These are phyloP conservation scores for Equus quagga DNA, from an alignment of 2,113 vertebrate species.

Conservation along the genomic window DNA sequence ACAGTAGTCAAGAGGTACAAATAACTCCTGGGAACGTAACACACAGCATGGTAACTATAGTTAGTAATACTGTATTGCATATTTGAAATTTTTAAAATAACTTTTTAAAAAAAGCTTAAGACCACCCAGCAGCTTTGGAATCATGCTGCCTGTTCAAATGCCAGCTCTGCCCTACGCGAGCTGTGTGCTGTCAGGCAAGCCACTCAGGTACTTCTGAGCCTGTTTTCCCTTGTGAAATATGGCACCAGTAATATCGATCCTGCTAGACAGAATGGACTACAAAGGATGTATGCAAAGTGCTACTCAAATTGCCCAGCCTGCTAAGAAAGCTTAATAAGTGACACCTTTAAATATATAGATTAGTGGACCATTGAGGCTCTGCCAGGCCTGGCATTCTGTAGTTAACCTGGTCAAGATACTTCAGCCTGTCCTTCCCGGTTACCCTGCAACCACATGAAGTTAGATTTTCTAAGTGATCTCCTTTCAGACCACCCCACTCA, in stretches of 20 bases:
- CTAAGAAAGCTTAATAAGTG: background rate
- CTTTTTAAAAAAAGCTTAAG: background rate
- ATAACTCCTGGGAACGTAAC: background rate
- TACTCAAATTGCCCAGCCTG: background rate
- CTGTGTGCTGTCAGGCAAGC: background rate
- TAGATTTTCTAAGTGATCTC: background rate
- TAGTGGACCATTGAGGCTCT: background rate
- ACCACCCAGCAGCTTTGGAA: background rate
- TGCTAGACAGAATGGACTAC: background rate
- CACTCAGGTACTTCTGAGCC: background rate
- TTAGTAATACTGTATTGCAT: background rate
- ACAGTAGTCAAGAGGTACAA: background rate
- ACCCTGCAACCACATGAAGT: background rate
- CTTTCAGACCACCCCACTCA: background rate
- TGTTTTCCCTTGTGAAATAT: background rate
- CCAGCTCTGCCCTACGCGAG: background rate
- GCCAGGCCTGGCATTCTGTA: background rate
- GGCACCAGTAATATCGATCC: background rate
- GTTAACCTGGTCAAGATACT: background rate
- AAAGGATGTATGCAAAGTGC: background rate
- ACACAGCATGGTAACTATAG: background rate
- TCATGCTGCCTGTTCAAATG: background rate
- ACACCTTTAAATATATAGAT: background rate
- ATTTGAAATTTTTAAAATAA: background rate
- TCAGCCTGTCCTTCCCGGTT: background rate